Conservation (phyloP, 2,797 vertebrate genomes). For the Sebastiscus albofasciatus region DNA sequence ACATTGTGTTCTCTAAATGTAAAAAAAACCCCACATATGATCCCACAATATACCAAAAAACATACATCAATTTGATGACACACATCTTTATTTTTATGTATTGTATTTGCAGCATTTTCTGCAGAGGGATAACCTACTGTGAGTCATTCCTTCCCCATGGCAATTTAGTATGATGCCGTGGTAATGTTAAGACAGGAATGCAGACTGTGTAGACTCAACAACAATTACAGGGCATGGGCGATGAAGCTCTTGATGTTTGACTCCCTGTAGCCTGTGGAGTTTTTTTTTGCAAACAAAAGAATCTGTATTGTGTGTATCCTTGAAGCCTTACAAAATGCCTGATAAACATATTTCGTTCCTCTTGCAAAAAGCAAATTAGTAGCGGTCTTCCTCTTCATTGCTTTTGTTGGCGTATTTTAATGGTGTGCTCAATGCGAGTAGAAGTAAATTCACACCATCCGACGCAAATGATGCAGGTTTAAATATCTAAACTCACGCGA, state of each 20-base stretch:
- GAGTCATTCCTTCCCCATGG: not conserved
- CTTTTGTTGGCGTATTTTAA: not conserved
- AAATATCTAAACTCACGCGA: too few relatives aligned
- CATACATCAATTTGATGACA: not conserved
- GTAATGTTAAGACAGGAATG: not conserved
- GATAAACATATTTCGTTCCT: not conserved
- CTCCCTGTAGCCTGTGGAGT: not conserved
- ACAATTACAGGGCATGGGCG: not conserved
- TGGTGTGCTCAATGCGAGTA: not conserved
- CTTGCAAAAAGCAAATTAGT: not conserved
- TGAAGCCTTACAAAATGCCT: not conserved
- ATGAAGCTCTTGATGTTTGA: not conserved
- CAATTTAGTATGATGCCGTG: not conserved
- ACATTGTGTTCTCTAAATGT: too few relatives aligned
- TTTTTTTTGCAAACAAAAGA: not conserved
- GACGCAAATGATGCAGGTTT: too few relatives aligned
- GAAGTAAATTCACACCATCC: too few relatives aligned
- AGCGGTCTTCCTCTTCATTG: not conserved
- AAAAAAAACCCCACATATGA: not conserved
- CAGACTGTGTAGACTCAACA: constrained; percentile 13
- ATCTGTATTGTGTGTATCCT: not conserved
- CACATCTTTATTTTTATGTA: not conserved
- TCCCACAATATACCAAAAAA: not conserved
- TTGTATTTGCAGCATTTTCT: not conserved
- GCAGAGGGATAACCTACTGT: not conserved